These are phyloP conservation scores for Priocnemis perturbator DNA, from an alignment of 2,888 invertebrate species.

Conservation along the genomic window DNA sequence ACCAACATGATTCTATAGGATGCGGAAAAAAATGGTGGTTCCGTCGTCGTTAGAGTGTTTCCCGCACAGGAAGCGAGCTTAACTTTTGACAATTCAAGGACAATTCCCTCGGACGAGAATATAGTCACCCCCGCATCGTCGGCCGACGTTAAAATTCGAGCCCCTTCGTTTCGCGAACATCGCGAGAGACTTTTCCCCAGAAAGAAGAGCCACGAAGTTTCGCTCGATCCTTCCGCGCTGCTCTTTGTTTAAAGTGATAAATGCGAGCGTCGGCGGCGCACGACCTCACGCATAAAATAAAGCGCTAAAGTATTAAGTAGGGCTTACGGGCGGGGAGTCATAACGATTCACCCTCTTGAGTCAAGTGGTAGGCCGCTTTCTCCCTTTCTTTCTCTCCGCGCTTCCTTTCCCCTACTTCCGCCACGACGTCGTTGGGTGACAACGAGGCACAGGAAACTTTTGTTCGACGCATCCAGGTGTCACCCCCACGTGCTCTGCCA, in stretches of 20 bases:
- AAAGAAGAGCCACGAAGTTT: neutral
- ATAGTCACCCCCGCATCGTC: too few relatives aligned
- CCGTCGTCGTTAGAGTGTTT: too few relatives aligned
- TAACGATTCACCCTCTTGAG: constrained; percentile 68
- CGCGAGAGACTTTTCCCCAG: constrained; percentile 34
- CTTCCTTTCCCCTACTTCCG: constrained; percentile 22
- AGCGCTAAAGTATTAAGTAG: constrained; percentile 66
- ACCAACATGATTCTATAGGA: too few relatives aligned
- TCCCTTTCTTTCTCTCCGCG: constrained; percentile 28
- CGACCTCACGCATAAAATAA: constrained; percentile 60
- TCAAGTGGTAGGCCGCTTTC: constrained; percentile 56
- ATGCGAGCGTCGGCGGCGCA: constrained; percentile 50
- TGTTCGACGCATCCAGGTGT: constrained; percentile 56
- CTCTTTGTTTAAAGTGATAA: constrained; percentile 61
- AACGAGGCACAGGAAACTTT: constrained; percentile 56
- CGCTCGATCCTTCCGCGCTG: constrained; percentile 7
- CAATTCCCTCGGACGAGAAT: too few relatives aligned
- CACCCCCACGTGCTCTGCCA: constrained; percentile 17
- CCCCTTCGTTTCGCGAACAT: constrained; percentile 20
- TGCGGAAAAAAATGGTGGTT: too few relatives aligned
- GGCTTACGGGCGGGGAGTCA: constrained; percentile 60
- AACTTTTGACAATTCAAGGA: too few relatives aligned
- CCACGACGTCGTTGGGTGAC: constrained; percentile 39
- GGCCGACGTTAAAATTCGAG: too few relatives aligned
- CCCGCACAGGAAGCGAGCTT: too few relatives aligned